Evolutionary conservation across 2,113 vertebrate species (phyloP).

Genomic region (Drymodes brunneopygia): DNA sequence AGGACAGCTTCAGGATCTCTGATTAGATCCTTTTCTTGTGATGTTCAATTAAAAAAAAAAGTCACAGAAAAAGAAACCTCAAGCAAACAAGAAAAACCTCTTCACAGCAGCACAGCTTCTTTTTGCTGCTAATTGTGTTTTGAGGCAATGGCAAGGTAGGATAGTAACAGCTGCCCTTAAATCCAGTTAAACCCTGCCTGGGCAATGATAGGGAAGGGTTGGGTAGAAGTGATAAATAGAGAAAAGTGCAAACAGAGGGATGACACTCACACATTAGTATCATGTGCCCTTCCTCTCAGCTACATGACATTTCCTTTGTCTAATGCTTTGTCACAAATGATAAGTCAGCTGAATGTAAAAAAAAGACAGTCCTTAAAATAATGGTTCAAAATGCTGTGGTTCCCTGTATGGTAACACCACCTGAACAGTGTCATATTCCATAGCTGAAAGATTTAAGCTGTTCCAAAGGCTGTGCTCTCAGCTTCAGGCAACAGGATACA

Average conservation of each 20-base stretch:
- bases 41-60: background rate
- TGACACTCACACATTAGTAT: background rate
- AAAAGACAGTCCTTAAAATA: background rate
- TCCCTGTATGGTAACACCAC: background rate
- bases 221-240: background rate
- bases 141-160: background rate
- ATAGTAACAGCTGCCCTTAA: background rate
- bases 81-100: background rate
- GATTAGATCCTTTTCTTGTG: background rate
- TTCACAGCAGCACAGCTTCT: background rate
- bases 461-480: background rate
- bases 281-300: background rate
- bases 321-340: background rate
- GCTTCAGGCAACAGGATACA: background rate
- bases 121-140: background rate
- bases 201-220: background rate
- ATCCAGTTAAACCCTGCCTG: background rate
- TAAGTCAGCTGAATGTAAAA: background rate
- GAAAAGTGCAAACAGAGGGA: background rate
- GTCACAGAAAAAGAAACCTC: accelerated
- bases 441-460: background rate
- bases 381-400: background rate
- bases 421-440: background rate
- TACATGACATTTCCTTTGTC: background rate
- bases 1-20: background rate